Conservation (phyloP, 2,888 invertebrate species). For the Pyralis farinalis region DNA sequence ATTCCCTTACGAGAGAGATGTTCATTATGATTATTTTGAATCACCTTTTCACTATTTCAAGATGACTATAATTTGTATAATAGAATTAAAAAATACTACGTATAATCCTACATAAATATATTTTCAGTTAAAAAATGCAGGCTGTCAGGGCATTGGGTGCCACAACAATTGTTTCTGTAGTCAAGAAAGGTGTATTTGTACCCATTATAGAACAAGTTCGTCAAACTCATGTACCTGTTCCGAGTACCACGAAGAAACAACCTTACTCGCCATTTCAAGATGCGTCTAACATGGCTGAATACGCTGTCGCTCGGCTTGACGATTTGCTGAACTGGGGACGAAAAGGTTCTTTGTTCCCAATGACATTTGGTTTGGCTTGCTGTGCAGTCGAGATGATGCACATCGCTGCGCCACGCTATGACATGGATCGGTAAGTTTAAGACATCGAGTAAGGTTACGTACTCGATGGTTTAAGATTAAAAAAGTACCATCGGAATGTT, state of each 20-base stretch:
- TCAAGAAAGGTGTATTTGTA: slow-evolving; percentile 75
- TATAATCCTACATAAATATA: background rate
- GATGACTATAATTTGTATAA: too few species aligned
- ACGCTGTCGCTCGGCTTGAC: slow-evolving; percentile 93
- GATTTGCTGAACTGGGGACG: slow-evolving; percentile 97
- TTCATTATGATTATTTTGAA: too few species aligned
- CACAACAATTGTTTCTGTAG: slow-evolving; percentile 50
- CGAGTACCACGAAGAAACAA: slow-evolving; percentile 58
- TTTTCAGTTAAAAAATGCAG: slow-evolving; percentile 52
- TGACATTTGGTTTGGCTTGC: slow-evolving; percentile 99
- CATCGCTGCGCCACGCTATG: slow-evolving; percentile 98
- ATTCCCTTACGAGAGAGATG: too few species aligned
- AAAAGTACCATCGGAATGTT: too few species aligned
- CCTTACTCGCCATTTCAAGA: slow-evolving; percentile 90
- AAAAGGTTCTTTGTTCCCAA: slow-evolving; percentile 97
- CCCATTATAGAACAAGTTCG: slow-evolving; percentile 64
- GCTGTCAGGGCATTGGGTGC: slow-evolving; percentile 64
- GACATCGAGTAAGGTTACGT: too few species aligned
- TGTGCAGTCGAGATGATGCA: slow-evolving; percentile 99
- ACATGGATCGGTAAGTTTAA: slow-evolving; percentile 97
- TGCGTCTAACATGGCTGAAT: slow-evolving; percentile 88
- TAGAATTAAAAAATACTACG: too few species aligned
- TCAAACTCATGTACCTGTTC: slow-evolving; percentile 69
- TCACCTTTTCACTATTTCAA: too few species aligned
- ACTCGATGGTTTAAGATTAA: too few species aligned